Base-by-base conservation (phyloP, 2,113 vertebrate genomes). In the Ivindomyrus marchei region DNA sequence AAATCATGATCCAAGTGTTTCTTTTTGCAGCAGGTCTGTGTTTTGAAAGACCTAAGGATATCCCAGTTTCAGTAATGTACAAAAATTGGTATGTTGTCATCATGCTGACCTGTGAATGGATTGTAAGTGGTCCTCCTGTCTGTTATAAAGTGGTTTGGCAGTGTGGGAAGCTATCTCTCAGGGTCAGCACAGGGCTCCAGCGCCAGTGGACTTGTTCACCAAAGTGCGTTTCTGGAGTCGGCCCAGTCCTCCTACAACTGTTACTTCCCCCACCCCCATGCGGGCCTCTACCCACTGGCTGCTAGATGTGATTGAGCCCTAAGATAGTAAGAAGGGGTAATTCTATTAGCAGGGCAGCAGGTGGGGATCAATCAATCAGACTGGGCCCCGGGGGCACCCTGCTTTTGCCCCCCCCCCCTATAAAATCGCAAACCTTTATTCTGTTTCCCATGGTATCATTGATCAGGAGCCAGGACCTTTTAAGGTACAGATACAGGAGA, bases 251-350 rank as follows among this genome's bases (percentile, higher is more conserved):
- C 58, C 24, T 47, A n/a, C 36, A 7, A 11, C 70, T n/a, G 85
- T 27, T 3, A 66, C n/a, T 66, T 66, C 9, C 3, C n/a, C n/a
- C n/a, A 66, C n/a, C 62, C n/a, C n/a, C n/a, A 27, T 27, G n/a
- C n/a, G 10, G 62, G 9, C 62, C n/a, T 66, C 8, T 66, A 11
- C 62, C 62, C 62, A 66, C 62, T 27, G 62, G n/a, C 62, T 66
- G n/a, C 62, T 66, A 27, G 62, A 66, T 27, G 21, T 53, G 42
- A 47, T 86, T 85, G 83, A 85, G 53, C 24, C 42, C 52, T 86
- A 87, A 90, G 89, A 52, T 36, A 42, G 83, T 36, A 89, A 90
- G 53, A 45, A 90, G 53, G 56, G 83, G 42, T 70, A 89, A 85
- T 85, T 31, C 49, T 49, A 45, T 85, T 89, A 89, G 52, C 36